Percentiles rank a stretch among this genome's conserved stretches.
Conservation (phyloP, 2,888 invertebrate species). For the Scotopteryx bipunctaria region DNA sequence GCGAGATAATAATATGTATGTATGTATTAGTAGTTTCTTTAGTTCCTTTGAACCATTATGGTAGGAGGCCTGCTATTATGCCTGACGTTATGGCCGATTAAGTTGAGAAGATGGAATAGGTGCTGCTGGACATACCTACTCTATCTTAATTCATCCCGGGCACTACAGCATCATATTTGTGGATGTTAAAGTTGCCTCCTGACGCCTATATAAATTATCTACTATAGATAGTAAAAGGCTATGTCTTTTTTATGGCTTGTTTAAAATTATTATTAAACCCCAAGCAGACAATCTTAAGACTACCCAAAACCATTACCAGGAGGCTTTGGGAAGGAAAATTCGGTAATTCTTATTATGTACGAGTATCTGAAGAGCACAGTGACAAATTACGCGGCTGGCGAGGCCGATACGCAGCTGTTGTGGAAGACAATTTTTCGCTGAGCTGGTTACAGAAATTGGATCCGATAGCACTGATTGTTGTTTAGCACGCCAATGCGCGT, state of each 20-base stretch:
- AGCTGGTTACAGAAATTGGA: slow-evolving; percentile 78
- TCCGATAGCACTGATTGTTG: slow-evolving; percentile 66
- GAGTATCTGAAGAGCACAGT: slow-evolving; percentile 38
- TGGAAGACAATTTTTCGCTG: slow-evolving; percentile 80
- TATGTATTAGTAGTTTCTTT: no score
- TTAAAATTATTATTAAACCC: not conserved
- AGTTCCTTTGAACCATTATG: no score
- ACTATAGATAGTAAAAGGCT: no score
- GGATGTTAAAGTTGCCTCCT: no score
- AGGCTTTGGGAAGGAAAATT: slow-evolving; percentile 41
- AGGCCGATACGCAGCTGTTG: slow-evolving; percentile 68
- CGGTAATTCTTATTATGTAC: slow-evolving; percentile 48
- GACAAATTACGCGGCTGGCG: slow-evolving; percentile 45
- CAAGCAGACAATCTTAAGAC: slow-evolving; percentile 1
- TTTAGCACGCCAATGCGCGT: slow-evolving; percentile 48
- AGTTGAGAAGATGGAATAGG: no score
- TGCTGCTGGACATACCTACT: no score
- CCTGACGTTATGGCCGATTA: no score
- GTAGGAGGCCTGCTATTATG: no score
- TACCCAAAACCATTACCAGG: slow-evolving; percentile 19
- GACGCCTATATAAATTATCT: no score
- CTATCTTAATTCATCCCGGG: no score
- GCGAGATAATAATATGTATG: no score
- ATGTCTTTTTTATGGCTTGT: not conserved
- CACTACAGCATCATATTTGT: no score